Percentiles rank a stretch among this genome's conserved stretches.
Conservation (phyloP, 2,113 vertebrate genomes). For the Channa maculata region DNA sequence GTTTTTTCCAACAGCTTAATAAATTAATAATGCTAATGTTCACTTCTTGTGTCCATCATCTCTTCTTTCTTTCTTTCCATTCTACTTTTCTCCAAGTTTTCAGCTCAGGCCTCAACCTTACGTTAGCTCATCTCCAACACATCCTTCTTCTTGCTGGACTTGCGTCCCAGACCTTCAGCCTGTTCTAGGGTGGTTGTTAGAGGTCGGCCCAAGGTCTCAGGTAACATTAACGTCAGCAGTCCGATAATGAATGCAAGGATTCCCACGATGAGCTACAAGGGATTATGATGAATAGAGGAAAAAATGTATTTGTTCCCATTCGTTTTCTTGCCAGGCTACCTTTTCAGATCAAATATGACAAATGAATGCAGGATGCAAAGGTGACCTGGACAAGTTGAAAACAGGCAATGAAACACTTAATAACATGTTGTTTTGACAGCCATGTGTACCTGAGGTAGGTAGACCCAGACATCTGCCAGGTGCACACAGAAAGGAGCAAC, state of each 20-base stretch:
- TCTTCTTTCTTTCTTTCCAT: slow-evolving; percentile 1
- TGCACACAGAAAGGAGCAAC: slow-evolving; percentile 90
- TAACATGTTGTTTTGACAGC: not conserved
- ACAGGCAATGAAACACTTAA: not conserved
- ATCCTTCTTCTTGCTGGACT: slow-evolving; percentile 72
- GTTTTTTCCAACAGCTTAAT: too few species aligned
- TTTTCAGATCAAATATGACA: not conserved
- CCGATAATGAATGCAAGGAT: slow-evolving; percentile 89
- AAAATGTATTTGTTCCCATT: not conserved
- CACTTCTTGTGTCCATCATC: not conserved
- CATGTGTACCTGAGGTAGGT: slow-evolving; percentile 88
- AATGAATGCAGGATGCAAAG: not conserved
- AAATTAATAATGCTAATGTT: slow-evolving; percentile 17
- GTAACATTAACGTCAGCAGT: slow-evolving; percentile 87
- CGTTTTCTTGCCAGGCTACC: not conserved
- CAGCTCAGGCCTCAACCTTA: slow-evolving; percentile 47
- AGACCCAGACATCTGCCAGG: slow-evolving; percentile 88
- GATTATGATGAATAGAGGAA: not conserved
- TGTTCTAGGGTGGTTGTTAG: slow-evolving; percentile 89
- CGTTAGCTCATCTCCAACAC: slow-evolving; percentile 74
- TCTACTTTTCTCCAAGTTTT: not conserved
- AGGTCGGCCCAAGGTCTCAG: slow-evolving; percentile 90
- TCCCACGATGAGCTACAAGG: slow-evolving; percentile 88
- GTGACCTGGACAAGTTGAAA: not conserved
- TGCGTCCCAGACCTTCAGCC: slow-evolving; percentile 80